These are phyloP conservation scores for Agapornis canus DNA, from an alignment of 2,797 vertebrate species.

Conservation along the genomic window DNA sequence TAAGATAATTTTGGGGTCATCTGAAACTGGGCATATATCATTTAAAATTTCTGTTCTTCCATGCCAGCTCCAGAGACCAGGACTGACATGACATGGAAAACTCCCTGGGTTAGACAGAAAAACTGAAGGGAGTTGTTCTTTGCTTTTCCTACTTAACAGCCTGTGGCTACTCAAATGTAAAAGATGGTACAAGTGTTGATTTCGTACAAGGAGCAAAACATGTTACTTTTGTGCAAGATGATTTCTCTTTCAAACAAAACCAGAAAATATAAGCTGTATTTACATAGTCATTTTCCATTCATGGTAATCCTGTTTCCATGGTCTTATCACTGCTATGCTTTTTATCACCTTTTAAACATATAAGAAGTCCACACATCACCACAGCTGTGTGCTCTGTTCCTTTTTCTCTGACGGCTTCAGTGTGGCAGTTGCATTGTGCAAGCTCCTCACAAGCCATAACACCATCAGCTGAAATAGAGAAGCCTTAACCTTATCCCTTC, in stretches of 20 bases:
- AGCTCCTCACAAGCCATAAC: neutral
- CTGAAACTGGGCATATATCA: neutral
- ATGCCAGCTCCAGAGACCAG: neutral
- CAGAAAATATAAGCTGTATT: neutral
- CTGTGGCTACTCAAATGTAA: neutral
- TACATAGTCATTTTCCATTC: neutral
- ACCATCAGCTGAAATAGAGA: neutral
- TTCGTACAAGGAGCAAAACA: neutral
- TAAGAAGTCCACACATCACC: neutral
- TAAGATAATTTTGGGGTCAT: neutral
- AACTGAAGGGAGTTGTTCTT: neutral
- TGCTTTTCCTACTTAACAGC: neutral
- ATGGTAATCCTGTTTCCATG: neutral
- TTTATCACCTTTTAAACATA: neutral
- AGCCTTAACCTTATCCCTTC: neutral
- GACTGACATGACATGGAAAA: neutral
- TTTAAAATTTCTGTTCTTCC: neutral
- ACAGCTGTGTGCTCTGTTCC: neutral
- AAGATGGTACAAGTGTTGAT: neutral
- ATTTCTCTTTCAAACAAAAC: neutral
- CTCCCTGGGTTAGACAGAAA: neutral
- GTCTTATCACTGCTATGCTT: neutral
- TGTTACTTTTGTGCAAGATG: neutral
- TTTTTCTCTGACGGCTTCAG: neutral
- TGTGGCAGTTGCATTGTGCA: neutral